Evolutionary conservation across 2,797 vertebrate genomes (phyloP).

Genomic region (Pangasius krempfi): DNA sequence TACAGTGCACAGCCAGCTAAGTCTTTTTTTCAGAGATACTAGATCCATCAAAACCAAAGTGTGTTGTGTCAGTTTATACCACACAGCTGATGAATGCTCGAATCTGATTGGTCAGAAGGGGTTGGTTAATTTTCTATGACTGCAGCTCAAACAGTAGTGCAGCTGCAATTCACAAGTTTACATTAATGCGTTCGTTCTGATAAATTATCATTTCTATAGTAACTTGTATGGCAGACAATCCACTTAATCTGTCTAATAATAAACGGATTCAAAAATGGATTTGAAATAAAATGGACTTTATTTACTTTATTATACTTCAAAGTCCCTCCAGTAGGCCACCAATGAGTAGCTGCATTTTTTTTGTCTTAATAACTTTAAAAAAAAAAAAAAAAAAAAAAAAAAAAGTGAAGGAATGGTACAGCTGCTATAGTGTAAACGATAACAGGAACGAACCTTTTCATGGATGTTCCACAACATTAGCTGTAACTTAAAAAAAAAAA

Average conservation of each 20-base stretch:
- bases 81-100: background rate
- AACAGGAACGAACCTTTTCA: background rate
- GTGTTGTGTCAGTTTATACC: conserved; percentile 45
- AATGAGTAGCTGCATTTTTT: background rate
- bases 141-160: background rate
- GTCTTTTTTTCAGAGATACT: conserved; percentile 46
- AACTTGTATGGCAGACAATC: background rate
- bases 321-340: too few species aligned
- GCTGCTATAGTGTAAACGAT: background rate
- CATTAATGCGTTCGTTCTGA: background rate
- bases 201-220: background rate
- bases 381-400: too few species aligned
- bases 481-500: too few species aligned
- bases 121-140: background rate
- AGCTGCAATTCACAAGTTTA: background rate
- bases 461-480: background rate
- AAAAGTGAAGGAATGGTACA: background rate
- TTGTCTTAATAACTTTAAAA: too few species aligned
- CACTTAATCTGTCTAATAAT: background rate
- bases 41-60: conserved; percentile 62
- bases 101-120: background rate
- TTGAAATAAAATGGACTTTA: too few species aligned
- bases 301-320: too few species aligned
- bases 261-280: background rate
- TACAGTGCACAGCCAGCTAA: conserved; percentile 67